Percentiles rank a stretch among this genome's conserved stretches.
Evolutionary conservation across 2,113 vertebrate species (phyloP).

Genomic region (Brienomyrus longianalis): DNA sequence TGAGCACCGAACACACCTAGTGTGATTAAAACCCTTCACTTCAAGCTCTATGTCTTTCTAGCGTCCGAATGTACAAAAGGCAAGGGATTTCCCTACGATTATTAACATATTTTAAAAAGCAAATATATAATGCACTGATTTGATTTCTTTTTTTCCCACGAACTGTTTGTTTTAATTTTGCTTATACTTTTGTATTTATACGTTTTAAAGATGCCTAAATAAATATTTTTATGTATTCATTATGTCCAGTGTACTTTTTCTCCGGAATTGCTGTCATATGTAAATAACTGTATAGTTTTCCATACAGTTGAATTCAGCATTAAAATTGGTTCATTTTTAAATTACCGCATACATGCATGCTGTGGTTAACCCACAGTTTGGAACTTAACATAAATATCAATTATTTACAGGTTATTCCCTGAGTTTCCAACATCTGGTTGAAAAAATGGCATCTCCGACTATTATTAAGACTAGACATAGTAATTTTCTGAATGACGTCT

Average conservation of each 20-base stretch:
- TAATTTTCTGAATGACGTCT: not conserved
- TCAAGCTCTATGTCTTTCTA: not conserved
- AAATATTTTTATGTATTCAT: conserved; percentile 20
- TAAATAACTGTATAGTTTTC: not conserved
- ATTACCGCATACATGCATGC: too few species aligned
- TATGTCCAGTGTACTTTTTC: not conserved
- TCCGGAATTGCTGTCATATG: not conserved
- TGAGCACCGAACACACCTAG: conserved; percentile 26
- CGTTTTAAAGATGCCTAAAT: conserved; percentile 40
- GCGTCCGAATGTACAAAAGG: not conserved
- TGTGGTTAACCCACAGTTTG: not conserved
- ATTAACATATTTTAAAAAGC: conserved; percentile 1
- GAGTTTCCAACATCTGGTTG: not conserved
- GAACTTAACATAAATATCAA: not conserved
- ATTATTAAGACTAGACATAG: not conserved
- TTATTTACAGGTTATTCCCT: not conserved
- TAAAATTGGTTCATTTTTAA: not conserved
- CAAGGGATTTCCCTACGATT: not conserved
- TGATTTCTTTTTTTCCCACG: not conserved
- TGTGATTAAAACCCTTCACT: not conserved
- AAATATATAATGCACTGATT: conserved; percentile 22
- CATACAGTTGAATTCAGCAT: not conserved
- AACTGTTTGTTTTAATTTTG: conserved; percentile 11
- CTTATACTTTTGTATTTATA: conserved; percentile 37
- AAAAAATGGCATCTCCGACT: not conserved